Evolutionary conservation across 2,797 vertebrate species (phyloP).

Genomic region (Atherinosoma microstoma): DNA sequence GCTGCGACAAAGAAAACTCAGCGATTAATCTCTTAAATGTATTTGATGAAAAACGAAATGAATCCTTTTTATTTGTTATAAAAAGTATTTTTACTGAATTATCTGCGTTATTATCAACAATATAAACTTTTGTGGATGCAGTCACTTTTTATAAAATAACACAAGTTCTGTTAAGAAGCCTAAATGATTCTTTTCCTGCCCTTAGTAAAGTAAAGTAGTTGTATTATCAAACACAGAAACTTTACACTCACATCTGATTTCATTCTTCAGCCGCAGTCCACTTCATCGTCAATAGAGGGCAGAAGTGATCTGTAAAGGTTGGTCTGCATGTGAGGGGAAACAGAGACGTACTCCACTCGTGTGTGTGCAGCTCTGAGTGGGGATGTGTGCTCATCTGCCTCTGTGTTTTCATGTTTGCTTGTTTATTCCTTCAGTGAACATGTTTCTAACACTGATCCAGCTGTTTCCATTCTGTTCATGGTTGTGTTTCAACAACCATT

Average conservation of each 20-base stretch:
- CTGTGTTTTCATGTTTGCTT: conserved; percentile 19
- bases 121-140: too few relatives aligned
- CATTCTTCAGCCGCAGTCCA: conserved; percentile 54
- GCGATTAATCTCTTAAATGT: too few relatives aligned
- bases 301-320: conserved; percentile 84
- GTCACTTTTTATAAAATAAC: not conserved
- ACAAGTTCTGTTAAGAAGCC: not conserved
- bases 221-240: not conserved
- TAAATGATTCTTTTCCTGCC: conserved; percentile 9
- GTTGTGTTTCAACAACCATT: conserved; percentile 42
- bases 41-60: not conserved
- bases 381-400: conserved; percentile 24
- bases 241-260: conserved; percentile 18
- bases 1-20: not conserved
- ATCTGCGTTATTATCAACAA: not conserved
- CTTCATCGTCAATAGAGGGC: conserved; percentile 88
- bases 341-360: conserved; percentile 28
- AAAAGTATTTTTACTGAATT: not conserved
- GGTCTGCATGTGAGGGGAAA: conserved; percentile 8
- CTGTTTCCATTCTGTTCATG: conserved; percentile 30
- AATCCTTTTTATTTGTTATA: not conserved
- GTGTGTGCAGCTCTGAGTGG: conserved; percentile 14
- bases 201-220: not conserved
- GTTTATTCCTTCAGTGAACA: conserved; percentile 42
- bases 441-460: conserved; percentile 25